phyloP scores from a whole-genome alignment of 2,113 vertebrate genomes.

The Grantiella picta region DNA sequence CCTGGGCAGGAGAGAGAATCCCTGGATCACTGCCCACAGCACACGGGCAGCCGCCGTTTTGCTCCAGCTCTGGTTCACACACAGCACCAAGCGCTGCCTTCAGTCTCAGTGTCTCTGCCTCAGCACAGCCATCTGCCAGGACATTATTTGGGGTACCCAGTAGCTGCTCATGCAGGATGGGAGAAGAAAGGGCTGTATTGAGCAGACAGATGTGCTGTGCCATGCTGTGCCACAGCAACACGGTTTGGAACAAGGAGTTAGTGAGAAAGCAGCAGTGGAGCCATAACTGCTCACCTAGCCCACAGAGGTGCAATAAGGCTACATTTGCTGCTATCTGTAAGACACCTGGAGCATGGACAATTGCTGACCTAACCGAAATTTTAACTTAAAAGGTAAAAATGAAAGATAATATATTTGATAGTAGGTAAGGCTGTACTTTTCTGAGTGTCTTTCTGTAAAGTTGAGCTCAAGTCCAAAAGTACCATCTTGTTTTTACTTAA shows the following conservation, averaged over 20 bases:
- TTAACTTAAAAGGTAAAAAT: not conserved
- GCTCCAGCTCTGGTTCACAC: not conserved
- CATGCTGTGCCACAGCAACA: not conserved
- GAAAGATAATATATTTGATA: not conserved
- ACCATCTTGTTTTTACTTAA: not conserved
- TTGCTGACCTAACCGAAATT: not conserved
- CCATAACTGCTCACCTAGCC: not conserved
- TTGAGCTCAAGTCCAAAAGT: not conserved
- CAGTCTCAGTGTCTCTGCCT: not conserved
- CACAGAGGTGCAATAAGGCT: not conserved
- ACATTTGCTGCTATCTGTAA: not conserved
- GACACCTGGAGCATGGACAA: not conserved
- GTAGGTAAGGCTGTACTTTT: not conserved
- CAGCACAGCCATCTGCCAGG: not conserved
- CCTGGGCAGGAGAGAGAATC: accelerated
- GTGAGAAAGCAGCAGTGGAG: not conserved
- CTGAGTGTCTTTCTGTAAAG: not conserved
- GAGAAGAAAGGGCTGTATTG: not conserved
- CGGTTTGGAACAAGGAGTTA: not conserved
- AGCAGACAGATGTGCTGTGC: not conserved
- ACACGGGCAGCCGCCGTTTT: not conserved
- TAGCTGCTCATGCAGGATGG: not conserved
- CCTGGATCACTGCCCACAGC: accelerated
- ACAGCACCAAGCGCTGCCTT: not conserved
- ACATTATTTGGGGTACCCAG: not conserved